phyloP scores from a whole-genome alignment of 2,113 vertebrate genomes.

The Strix aluco region DNA sequence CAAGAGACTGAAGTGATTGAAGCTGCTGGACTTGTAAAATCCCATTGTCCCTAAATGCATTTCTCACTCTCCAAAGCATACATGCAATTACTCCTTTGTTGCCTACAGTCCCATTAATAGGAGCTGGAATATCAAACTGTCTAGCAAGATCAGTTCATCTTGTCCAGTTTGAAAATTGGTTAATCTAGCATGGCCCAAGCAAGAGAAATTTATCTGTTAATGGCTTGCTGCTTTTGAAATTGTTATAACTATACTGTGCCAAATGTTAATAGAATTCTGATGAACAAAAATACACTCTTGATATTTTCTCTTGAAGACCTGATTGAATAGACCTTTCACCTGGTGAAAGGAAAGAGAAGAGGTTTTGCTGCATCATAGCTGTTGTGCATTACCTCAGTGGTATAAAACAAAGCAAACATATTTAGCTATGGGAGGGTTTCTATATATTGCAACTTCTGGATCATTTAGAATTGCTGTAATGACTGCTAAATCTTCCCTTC shows the following conservation, averaged over 20 bases:
- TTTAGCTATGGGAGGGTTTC: neutral
- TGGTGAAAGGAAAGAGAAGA: neutral
- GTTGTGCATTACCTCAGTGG: neutral
- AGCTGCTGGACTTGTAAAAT: neutral
- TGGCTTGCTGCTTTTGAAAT: neutral
- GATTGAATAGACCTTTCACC: neutral
- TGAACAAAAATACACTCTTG: neutral
- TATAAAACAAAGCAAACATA: neutral
- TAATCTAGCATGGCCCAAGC: neutral
- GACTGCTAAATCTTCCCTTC: neutral
- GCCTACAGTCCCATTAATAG: neutral
- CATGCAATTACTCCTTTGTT: neutral
- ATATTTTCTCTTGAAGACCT: neutral
- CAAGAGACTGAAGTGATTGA: neutral
- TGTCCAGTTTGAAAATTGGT: neutral
- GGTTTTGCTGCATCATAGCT: neutral
- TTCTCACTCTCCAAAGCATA: neutral
- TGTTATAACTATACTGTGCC: neutral
- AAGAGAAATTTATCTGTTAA: neutral
- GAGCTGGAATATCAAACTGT: neutral
- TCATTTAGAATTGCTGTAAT: neutral
- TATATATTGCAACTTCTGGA: neutral
- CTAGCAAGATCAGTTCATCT: neutral
- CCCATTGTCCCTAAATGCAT: neutral
- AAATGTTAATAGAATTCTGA: neutral